phyloP scores from a whole-genome alignment of 2,113 vertebrate species.

The Sisor rabdophorus region DNA sequence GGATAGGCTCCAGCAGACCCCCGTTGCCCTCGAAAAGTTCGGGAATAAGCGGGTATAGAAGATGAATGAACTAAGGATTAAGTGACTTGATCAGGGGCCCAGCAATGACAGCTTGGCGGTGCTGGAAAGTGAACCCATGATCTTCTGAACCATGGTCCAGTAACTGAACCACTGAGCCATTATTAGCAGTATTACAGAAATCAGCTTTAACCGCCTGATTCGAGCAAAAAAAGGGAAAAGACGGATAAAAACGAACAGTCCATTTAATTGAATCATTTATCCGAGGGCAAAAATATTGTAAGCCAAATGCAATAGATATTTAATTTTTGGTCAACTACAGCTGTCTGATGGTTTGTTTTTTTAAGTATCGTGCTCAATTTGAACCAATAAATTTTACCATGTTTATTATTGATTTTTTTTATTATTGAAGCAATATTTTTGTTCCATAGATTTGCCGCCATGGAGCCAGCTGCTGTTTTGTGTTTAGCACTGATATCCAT shows the following conservation, averaged over 20 bases:
- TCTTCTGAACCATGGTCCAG: too few species aligned
- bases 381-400: too few species aligned
- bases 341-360: neutral
- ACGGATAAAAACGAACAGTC: neutral
- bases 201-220: neutral
- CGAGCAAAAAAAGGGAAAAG: too few species aligned
- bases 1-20: too few species aligned
- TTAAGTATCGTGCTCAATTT: neutral
- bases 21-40: too few species aligned
- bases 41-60: too few species aligned
- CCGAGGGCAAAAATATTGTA: neutral
- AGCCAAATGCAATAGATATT: neutral
- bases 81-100: too few species aligned
- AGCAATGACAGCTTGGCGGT: too few species aligned
- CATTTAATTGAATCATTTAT: neutral
- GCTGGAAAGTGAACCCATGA: too few species aligned
- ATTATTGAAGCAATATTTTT: neutral
- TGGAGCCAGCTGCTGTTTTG: slow-evolving; percentile 48
- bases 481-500: slow-evolving; percentile 40
- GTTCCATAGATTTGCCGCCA: slow-evolving; percentile 50
- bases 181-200: too few species aligned
- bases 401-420: neutral
- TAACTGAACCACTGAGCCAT: too few species aligned
- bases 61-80: too few species aligned
- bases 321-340: neutral